Base-by-base conservation (phyloP, 2,888 invertebrate species). In the Panopea generosa region DNA sequence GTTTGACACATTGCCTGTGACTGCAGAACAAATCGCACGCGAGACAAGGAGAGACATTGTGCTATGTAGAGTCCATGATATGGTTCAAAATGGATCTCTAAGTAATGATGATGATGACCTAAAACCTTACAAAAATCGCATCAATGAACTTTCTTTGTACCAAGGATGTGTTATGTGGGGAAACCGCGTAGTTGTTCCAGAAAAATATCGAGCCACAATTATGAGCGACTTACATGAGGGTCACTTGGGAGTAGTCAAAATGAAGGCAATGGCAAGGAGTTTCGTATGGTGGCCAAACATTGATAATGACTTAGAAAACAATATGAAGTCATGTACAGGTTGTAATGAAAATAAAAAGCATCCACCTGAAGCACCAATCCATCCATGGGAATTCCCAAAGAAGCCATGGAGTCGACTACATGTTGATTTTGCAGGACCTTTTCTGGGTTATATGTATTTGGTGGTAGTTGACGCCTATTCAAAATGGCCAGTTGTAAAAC, bases 381-480 rank as follows among this genome's bases (percentile, higher is more conserved):
- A 83, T 47, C 81, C 89, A n/a, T 90, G 90, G 90, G 69, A 81
- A 26, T 76, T 45, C 38, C 83, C 91, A 26, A 77, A 68, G 6
- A 72, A 82, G 60, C 87, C 89, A 14, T 92, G 91, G 90, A 84
- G 91, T 66, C 82, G 93, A 20, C 76, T 93, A 3, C 93, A 93
- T 83, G 84, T 92, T 18, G 93, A 93, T 81, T 93, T 91, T 85
- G 92, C 92, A n/a, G 93, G 92, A 11, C 92, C 91, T 29, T 74
- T 91, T 45, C 50, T 85, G 6, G 87, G 84, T 11, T 69, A 68
- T 9, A 87, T 86, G 84, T 66, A 24, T 49, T 50, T 93, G 9
- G 76, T 93, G 22, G 69, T 93, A n/a, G 88, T 91, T 3, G 93
- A 93, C 76, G 86, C 90, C 4, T 88, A 84, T 72, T 91, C 92